phyloP scores from a whole-genome alignment of 2,113 vertebrate genomes.

The Podarcis raffonei region DNA sequence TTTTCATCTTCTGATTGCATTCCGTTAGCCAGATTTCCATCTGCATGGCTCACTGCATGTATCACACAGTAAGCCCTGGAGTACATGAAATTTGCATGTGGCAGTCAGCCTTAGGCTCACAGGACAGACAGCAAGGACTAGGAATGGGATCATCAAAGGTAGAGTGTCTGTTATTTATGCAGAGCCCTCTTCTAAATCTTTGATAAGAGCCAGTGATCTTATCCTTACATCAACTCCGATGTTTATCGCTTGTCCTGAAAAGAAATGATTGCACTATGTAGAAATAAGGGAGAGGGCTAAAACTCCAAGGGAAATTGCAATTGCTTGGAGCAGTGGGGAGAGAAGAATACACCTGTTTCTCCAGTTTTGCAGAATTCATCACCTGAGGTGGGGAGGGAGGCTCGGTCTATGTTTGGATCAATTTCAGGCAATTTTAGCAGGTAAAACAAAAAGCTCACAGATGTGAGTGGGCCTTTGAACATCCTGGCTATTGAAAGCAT shows the following conservation, averaged over 20 bases:
- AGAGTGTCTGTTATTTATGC: not conserved
- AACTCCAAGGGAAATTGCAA: conserved; percentile 2
- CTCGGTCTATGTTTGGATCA: not conserved
- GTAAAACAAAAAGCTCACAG: not conserved
- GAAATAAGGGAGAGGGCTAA: conserved; percentile 36
- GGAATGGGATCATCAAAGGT: not conserved
- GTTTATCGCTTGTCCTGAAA: conserved; percentile 37
- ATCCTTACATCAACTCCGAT: conserved; percentile 6
- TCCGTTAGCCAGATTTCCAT: conserved; percentile 2
- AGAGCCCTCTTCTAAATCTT: conserved; percentile 41
- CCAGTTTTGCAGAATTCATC: not conserved
- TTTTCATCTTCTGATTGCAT: conserved; percentile 4
- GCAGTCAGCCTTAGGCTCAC: not conserved
- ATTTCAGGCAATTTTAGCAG: not conserved
- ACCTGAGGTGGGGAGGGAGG: not conserved
- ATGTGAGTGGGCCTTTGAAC: not conserved
- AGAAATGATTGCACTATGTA: conserved; percentile 25
- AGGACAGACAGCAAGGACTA: not conserved
- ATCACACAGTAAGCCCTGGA: conserved; percentile 11
- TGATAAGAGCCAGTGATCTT: conserved; percentile 24
- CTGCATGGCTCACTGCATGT: not conserved
- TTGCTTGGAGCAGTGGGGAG: not conserved
- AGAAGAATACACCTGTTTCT: not conserved
- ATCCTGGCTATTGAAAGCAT: not conserved
- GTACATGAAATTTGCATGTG: conserved; percentile 12